A percentile compares a stretch with the other conserved stretches of the same genome.
These are phyloP conservation scores for Cotesia typhae DNA, from an alignment of 1,140 invertebrate genomes.

Conservation along the genomic window DNA sequence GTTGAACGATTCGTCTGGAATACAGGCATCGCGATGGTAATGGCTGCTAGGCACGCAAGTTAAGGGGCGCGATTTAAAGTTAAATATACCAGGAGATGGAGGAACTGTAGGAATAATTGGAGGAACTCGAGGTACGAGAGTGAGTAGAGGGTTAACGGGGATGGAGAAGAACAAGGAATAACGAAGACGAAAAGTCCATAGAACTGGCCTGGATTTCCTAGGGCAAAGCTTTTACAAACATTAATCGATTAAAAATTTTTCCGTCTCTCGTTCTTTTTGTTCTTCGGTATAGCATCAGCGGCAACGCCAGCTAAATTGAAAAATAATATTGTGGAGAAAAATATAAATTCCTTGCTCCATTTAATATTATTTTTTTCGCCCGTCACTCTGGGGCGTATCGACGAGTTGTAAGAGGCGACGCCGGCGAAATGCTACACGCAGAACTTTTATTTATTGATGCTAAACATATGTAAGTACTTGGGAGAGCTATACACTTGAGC, in stretches of 20 bases:
- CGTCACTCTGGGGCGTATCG: no score
- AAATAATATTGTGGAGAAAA: neutral
- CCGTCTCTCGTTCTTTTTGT: neutral
- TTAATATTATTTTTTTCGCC: no score
- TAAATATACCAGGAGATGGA: neutral
- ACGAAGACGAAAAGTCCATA: constrained; percentile 1
- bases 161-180: neutral
- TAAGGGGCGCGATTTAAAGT: constrained; percentile 10
- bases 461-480: constrained; percentile 16
- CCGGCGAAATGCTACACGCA: constrained; percentile 4
- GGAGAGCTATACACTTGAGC: constrained; percentile 14
- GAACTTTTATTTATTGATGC: constrained; percentile 6
- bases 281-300: no score
- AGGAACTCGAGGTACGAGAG: neutral
- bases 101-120: neutral
- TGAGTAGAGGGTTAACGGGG: neutral
- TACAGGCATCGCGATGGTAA: constrained; percentile 23
- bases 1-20: constrained; percentile 22
- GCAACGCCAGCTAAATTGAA: neutral
- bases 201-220: constrained; percentile 10
- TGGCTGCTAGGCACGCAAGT: constrained; percentile 13
- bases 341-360: no score
- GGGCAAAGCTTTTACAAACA: constrained; percentile 10
- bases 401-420: no score
- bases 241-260: constrained; percentile 15